Conservation (phyloP, 2,113 vertebrate genomes). For the Cygnus atratus region DNA sequence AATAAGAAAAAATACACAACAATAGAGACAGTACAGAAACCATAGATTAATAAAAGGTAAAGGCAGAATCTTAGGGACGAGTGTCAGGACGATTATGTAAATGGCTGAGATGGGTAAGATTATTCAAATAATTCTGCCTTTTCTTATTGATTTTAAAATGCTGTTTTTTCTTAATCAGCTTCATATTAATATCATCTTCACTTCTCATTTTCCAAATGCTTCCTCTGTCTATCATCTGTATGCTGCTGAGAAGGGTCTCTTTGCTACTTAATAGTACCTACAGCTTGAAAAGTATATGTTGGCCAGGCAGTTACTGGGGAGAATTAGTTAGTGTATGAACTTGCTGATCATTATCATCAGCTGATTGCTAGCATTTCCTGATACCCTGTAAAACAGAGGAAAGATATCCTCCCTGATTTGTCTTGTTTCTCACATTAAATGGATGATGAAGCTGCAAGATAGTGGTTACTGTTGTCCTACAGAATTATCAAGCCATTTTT, state of each 20-base stretch:
- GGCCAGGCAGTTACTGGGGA: neutral
- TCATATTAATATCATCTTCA: neutral
- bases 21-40: neutral
- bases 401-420: neutral
- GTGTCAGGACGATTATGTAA: neutral
- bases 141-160: neutral
- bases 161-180: fast-evolving
- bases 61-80: neutral
- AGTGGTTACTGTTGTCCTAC: neutral
- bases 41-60: neutral
- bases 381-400: neutral
- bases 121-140: neutral
- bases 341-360: neutral
- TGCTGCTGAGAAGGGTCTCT: neutral
- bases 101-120: neutral
- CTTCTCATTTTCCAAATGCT: neutral
- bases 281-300: neutral
- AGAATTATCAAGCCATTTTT: neutral
- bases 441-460: neutral
- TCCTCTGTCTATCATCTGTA: neutral
- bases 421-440: neutral
- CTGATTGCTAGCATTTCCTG: neutral
- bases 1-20: neutral
- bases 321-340: neutral
- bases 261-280: neutral